A percentile compares a stretch with the other conserved stretches of the same genome.
Conservation (phyloP, 2,113 vertebrate genomes). For the Atrichornis clamosus region DNA sequence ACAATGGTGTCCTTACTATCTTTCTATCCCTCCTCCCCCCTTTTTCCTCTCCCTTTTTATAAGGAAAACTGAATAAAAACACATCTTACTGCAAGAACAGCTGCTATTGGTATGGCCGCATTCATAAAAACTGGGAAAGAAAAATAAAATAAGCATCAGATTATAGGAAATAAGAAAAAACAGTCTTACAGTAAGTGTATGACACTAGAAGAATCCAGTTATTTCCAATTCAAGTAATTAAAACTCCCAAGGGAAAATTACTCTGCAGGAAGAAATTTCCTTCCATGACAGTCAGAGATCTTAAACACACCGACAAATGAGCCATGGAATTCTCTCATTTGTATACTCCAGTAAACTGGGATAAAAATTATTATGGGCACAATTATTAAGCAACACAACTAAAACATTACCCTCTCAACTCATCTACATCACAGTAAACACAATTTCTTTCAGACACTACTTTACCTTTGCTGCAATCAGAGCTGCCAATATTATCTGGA, state of each 20-base stretch:
- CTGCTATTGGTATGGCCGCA: conserved; percentile 94
- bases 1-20: not conserved
- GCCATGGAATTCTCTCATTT: not conserved
- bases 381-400: not conserved
- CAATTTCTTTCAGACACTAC: not conserved
- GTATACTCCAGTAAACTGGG: not conserved
- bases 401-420: not conserved
- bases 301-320: not conserved
- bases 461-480: not conserved
- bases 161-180: not conserved
- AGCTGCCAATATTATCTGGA: not conserved
- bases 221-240: not conserved
- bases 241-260: not conserved
- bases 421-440: not conserved
- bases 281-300: not conserved
- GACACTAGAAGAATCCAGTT: not conserved
- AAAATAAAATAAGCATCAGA: conserved; percentile 44
- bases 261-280: not conserved
- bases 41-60: not conserved
- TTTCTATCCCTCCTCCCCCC: not conserved
- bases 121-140: conserved; percentile 93
- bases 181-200: not conserved
- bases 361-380: not conserved
- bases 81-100: conserved; percentile 90
- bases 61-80: not conserved